Percentiles rank a stretch among this genome's conserved stretches.
These are phyloP conservation scores for Xanthia togata DNA, from an alignment of 2,888 invertebrate genomes.

Conservation along the genomic window DNA sequence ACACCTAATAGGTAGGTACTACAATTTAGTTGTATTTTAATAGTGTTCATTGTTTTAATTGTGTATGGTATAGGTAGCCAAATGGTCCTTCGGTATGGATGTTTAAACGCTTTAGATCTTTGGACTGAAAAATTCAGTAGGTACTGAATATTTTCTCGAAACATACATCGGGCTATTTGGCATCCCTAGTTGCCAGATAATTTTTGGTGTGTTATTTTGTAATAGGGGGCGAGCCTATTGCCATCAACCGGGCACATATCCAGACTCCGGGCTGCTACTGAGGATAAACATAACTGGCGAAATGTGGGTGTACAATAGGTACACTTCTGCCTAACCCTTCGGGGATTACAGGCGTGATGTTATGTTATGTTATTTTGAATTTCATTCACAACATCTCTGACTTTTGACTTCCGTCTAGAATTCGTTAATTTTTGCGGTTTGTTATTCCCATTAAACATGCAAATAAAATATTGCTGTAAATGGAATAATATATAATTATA, in stretches of 20 bases:
- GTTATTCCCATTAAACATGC: slow-evolving; percentile 41
- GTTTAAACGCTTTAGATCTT: neutral
- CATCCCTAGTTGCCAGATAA: slow-evolving; percentile 55
- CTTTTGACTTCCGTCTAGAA: slow-evolving; percentile 49
- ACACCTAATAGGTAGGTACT: neutral
- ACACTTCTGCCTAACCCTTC: too few species aligned
- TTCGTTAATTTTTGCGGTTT: slow-evolving; percentile 50
- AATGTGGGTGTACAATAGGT: too few species aligned
- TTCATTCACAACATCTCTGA: slow-evolving; percentile 48
- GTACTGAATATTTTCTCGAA: neutral
- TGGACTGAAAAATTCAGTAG: too few species aligned
- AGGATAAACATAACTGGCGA: too few species aligned
- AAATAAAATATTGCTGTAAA: slow-evolving; percentile 26
- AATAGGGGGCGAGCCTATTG: too few species aligned
- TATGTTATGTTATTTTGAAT: slow-evolving; percentile 58
- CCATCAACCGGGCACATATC: too few species aligned
- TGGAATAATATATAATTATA: neutral
- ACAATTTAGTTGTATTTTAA: neutral
- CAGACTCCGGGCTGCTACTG: too few species aligned
- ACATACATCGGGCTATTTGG: neutral
- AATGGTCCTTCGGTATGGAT: neutral
- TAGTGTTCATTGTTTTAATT: neutral
- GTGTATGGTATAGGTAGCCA: neutral
- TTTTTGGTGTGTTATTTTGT: slow-evolving; percentile 59
- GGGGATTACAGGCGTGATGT: too few species aligned